A percentile compares a stretch with the other conserved stretches of the same genome.
phyloP scores from a whole-genome alignment of 2,888 invertebrate species.

The Odiellus spinosus region DNA sequence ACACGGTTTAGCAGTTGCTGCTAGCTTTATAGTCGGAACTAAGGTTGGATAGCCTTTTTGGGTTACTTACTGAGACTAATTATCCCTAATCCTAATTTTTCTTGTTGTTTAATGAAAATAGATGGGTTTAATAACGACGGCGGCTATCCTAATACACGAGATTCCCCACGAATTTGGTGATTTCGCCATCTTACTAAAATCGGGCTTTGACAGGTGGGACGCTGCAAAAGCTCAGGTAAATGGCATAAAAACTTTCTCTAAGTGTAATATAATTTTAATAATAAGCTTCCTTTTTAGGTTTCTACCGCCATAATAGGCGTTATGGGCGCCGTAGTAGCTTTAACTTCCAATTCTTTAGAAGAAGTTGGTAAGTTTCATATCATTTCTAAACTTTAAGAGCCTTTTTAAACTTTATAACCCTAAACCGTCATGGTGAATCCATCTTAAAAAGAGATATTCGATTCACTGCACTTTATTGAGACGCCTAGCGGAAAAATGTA shows the following conservation, averaged over 20 bases:
- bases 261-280: background rate
- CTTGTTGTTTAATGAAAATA: conserved; percentile 28
- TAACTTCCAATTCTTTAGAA: conserved; percentile 49
- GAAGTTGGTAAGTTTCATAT: conserved; percentile 48
- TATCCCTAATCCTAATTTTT: too few relatives aligned
- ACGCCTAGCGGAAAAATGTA: too few relatives aligned
- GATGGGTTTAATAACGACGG: conserved; percentile 78
- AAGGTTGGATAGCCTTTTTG: conserved; percentile 27
- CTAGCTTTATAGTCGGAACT: conserved; percentile 82
- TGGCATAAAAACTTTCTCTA: background rate
- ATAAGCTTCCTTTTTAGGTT: conserved; percentile 31
- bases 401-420: background rate
- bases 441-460: too few relatives aligned
- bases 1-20: conserved; percentile 93
- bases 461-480: too few relatives aligned
- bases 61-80: background rate
- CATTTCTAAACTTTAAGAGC: background rate
- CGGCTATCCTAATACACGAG: conserved; percentile 87
- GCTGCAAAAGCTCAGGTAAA: conserved; percentile 76
- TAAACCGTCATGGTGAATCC: too few relatives aligned
- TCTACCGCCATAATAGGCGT: conserved; percentile 78
- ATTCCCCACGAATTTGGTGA: conserved; percentile 99
- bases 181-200: conserved; percentile 77
- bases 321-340: conserved; percentile 71
- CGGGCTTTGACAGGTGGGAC: conserved; percentile 80